phyloP scores from a whole-genome alignment of 2,113 vertebrate species.

The Amphiprion percula region DNA sequence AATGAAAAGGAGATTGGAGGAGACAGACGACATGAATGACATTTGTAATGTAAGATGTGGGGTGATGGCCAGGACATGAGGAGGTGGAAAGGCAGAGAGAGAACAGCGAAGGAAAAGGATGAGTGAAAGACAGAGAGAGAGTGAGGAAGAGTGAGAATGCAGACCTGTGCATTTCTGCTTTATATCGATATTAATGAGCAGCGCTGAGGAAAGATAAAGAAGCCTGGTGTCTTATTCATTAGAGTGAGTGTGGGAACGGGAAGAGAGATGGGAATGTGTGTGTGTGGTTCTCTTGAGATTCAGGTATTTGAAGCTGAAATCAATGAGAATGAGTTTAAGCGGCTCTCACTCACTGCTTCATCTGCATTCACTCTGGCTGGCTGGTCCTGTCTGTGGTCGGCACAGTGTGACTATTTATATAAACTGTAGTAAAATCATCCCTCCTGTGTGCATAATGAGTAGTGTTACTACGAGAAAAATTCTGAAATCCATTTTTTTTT shows the following conservation, averaged over 20 bases:
- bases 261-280: conserved; percentile 1
- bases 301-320: conserved; percentile 56
- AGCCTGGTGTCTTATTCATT: conserved; percentile 45
- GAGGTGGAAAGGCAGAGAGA: background rate
- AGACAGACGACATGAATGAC: background rate
- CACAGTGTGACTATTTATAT: background rate
- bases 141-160: background rate
- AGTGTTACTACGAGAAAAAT: too few species aligned
- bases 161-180: conserved; percentile 23
- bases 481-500: too few species aligned
- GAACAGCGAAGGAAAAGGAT: background rate
- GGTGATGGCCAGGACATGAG: background rate
- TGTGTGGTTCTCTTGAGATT: conserved; percentile 36
- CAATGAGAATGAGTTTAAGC: conserved; percentile 40
- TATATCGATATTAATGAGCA: conserved; percentile 57
- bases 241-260: conserved; percentile 32
- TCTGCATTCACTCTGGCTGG: background rate
- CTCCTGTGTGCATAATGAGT: conserved; percentile 5
- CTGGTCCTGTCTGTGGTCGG: background rate
- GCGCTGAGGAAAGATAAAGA: conserved; percentile 39
- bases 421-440: background rate
- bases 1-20: background rate
- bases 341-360: conserved; percentile 9
- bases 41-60: background rate
- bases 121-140: background rate